Percentiles rank a stretch among this genome's conserved stretches.
Evolutionary conservation across 2,113 vertebrate genomes (phyloP).

Genomic region (Alexandromys fortis): DNA sequence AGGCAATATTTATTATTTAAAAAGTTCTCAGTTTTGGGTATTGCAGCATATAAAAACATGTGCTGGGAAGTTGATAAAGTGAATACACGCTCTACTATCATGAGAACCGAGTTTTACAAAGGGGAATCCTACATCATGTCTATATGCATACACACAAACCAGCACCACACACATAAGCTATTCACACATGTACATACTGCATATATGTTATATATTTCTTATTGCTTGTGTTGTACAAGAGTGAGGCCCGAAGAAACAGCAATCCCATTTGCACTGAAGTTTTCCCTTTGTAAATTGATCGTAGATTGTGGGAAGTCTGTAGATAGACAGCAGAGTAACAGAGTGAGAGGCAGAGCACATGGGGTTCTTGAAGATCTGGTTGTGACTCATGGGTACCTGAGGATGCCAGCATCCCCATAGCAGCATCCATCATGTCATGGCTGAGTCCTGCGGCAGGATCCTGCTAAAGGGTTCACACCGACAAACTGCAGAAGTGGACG

Average conservation of each 20-base stretch:
- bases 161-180: not conserved
- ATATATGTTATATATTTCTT: not conserved
- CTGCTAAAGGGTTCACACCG: not conserved
- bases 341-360: not conserved
- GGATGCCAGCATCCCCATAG: too few relatives aligned
- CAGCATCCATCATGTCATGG: not conserved
- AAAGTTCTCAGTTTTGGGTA: not conserved
- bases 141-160: not conserved
- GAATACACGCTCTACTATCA: not conserved
- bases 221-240: not conserved
- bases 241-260: not conserved
- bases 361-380: not conserved
- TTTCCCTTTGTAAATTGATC: not conserved
- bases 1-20: not conserved
- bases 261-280: not conserved
- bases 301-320: conserved; percentile 45
- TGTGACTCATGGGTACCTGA: not conserved
- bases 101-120: not conserved
- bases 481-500: not conserved
- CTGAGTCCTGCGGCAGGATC: not conserved
- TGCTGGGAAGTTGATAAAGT: not conserved
- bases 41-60: conserved; percentile 11
- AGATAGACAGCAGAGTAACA: not conserved
- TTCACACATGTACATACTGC: not conserved
- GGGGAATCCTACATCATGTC: too few relatives aligned